Base-by-base conservation (phyloP, 2,113 vertebrate species). In the Dipodomys ordii region DNA sequence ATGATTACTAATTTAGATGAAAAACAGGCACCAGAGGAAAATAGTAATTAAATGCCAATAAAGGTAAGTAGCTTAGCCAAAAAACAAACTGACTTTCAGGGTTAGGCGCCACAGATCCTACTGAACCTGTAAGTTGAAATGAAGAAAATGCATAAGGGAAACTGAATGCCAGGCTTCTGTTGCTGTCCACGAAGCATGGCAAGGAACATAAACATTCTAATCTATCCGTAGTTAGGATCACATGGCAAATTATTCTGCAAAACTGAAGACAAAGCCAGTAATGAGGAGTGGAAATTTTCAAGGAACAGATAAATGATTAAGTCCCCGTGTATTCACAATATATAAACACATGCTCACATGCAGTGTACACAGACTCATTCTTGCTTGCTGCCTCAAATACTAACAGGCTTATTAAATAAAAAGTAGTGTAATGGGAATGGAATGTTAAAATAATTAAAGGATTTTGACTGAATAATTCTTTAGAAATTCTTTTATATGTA, bases 31-130 rank as follows among this genome's bases (percentile, higher is more conserved):
- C 71, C 64, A 73, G 62, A 95, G 93, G 80, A 95, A 97, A 96
- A 97, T 60, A 96, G 95, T 97, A 95, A 96, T 97, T 97, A 97
- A 83, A 93, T 28, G 82, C 83, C 95, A 94, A 93, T 96, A 95
- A 93, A 96, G 85, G 93, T 88, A 92, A 94, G 96, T n/a, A 90
- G 89, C 68, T 93, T 67, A 71, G 94, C 79, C 88, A 72, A 95
- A 96, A 94, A 96, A 95, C 95, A 94, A 95, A 94, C 39, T 84
- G 89, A 89, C 91, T 84, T 82, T 89, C 77, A 39, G 92, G 92
- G 93, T 76, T 64, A 91, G 93, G 92, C 39, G 20, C 91, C 93
- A 92, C 79, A 81, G 72, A 94, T 62, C 85, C 85, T 96, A 28
- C 57, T 74, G 32, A 88, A 80, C 83, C 1, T 7, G 53, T 20